Conservation (phyloP, 2,797 vertebrate species). For the Hybognathus amarus region DNA sequence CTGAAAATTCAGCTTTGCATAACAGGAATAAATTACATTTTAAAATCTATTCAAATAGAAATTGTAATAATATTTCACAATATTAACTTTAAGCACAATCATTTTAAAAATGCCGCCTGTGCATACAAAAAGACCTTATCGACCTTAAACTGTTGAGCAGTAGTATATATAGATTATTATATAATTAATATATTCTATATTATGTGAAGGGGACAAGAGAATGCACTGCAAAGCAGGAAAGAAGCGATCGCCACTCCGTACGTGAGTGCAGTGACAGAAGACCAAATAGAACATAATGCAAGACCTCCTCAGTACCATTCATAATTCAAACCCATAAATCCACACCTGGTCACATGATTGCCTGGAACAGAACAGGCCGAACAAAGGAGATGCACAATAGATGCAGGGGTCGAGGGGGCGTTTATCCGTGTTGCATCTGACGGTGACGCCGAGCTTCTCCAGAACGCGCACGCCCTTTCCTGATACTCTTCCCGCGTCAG, state of each 20-base stretch:
- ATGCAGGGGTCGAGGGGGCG: neutral
- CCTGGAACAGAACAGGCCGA: constrained; percentile 42
- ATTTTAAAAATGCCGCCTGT: neutral
- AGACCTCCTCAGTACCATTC: constrained; percentile 17
- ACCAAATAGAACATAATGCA: constrained; percentile 10
- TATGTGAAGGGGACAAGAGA: neutral
- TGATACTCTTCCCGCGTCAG: constrained; percentile 97
- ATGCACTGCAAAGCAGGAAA: neutral
- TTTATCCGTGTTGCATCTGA: constrained; percentile 85
- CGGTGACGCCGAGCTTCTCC: constrained; percentile 98
- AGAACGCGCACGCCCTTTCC: constrained; percentile 94
- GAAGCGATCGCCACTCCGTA: neutral
- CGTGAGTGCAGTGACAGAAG: neutral
- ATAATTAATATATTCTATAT: neutral
- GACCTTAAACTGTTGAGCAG: neutral
- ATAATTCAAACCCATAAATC: constrained; percentile 25
- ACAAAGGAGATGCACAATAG: constrained; percentile 68
- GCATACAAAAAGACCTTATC: neutral
- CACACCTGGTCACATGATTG: constrained; percentile 54
- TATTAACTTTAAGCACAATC: neutral
- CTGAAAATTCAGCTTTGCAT: neutral
- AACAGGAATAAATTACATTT: neutral
- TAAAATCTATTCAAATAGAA: neutral
- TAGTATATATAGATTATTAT: no score
- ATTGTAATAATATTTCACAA: neutral